phyloP scores from a whole-genome alignment of 2,113 vertebrate genomes.

The Pavo muticus region DNA sequence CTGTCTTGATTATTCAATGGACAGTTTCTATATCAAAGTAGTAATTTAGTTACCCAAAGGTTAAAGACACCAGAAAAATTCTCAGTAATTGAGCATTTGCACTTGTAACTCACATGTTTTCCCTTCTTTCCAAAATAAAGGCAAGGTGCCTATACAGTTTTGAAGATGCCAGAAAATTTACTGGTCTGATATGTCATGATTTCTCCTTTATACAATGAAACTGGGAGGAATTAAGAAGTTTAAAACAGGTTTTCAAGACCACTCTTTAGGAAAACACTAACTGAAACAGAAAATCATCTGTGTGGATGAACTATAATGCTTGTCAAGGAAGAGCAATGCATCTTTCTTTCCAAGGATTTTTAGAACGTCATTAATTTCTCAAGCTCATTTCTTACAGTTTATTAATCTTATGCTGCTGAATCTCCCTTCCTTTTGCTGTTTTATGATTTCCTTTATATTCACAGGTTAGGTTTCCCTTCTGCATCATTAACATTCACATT shows the following conservation, averaged over 20 bases:
- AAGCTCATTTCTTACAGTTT: constrained; percentile 29
- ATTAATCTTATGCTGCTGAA: constrained; percentile 26
- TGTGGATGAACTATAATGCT: neutral
- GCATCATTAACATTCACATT: constrained; percentile 24
- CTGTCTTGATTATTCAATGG: neutral
- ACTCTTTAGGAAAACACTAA: neutral
- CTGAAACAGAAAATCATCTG: neutral
- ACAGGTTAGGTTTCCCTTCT: neutral
- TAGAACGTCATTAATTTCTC: constrained; percentile 47
- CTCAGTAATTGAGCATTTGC: neutral
- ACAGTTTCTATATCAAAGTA: neutral
- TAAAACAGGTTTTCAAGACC: neutral
- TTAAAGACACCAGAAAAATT: neutral
- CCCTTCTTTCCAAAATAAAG: neutral
- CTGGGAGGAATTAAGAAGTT: neutral
- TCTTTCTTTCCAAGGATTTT: constrained; percentile 38
- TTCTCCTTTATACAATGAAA: neutral
- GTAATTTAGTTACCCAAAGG: neutral
- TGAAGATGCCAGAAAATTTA: neutral
- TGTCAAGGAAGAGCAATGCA: neutral
- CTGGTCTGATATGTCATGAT: neutral
- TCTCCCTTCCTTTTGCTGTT: neutral
- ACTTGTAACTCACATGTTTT: neutral
- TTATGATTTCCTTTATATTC: constrained; percentile 37
- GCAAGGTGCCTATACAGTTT: neutral